Evolutionary conservation across 2,113 vertebrate species (phyloP).

Genomic region (Talpa occidentalis): DNA sequence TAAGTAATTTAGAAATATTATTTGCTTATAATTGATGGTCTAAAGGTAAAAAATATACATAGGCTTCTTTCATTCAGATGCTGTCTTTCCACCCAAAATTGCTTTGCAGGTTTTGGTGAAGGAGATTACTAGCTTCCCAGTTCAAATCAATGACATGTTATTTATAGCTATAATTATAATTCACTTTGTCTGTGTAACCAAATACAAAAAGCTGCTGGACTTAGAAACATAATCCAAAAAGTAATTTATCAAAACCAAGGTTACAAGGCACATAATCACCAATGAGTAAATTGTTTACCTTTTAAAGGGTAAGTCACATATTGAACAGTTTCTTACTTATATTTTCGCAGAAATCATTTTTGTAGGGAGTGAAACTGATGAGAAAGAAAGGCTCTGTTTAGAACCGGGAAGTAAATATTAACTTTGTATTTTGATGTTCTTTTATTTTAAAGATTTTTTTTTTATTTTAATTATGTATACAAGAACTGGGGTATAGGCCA

Average conservation of each 20-base stretch:
- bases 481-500: too few species aligned
- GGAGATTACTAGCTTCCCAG: not conserved
- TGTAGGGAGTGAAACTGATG: not conserved
- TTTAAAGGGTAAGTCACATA: not conserved
- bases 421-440: not conserved
- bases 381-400: not conserved
- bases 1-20: not conserved
- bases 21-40: too few species aligned
- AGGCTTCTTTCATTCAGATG: not conserved
- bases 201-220: not conserved
- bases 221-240: not conserved
- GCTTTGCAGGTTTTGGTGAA: not conserved
- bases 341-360: not conserved
- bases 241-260: not conserved
- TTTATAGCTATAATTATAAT: not conserved
- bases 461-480: too few species aligned
- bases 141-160: not conserved
- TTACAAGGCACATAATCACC: not conserved
- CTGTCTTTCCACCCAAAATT: not conserved
- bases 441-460: too few species aligned
- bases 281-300: not conserved
- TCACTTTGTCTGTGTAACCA: not conserved
- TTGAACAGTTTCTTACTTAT: not conserved
- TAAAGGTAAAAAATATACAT: not conserved
- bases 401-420: not conserved